Conservation (phyloP, 2,797 vertebrate species). For the Choloepus didactylus region DNA sequence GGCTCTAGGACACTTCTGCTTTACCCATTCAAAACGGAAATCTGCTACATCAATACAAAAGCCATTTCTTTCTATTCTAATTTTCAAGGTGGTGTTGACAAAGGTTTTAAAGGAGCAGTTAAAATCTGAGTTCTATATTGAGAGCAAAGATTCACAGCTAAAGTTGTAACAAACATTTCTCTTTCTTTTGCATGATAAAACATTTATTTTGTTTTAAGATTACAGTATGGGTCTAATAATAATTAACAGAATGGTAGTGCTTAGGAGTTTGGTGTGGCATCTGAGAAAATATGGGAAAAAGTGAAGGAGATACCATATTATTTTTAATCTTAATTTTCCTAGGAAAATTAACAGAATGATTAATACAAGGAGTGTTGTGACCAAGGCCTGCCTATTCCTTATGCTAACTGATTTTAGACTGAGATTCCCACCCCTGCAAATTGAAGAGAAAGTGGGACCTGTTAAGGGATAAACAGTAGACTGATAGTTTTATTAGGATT, state of each 20-base stretch:
- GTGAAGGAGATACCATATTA: neutral
- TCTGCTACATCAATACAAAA: neutral
- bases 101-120: neutral
- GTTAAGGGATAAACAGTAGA: neutral
- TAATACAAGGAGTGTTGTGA: neutral
- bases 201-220: slow-evolving; percentile 25
- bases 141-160: neutral
- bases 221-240: neutral
- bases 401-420: neutral
- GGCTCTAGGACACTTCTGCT: neutral
- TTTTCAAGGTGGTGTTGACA: neutral
- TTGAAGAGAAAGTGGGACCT: neutral
- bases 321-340: neutral
- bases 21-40: neutral
- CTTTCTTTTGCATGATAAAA: neutral
- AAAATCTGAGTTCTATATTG: neutral
- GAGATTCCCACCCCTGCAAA: neutral
- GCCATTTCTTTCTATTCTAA: neutral
- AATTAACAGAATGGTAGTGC: neutral
- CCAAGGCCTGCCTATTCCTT: neutral
- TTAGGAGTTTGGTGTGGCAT: neutral
- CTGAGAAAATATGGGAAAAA: neutral
- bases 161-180: neutral
- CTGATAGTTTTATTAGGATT: neutral
- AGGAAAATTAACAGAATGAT: neutral